These are phyloP conservation scores for Neomorphus geoffroyi DNA, from an alignment of 2,797 vertebrate species.

Conservation along the genomic window DNA sequence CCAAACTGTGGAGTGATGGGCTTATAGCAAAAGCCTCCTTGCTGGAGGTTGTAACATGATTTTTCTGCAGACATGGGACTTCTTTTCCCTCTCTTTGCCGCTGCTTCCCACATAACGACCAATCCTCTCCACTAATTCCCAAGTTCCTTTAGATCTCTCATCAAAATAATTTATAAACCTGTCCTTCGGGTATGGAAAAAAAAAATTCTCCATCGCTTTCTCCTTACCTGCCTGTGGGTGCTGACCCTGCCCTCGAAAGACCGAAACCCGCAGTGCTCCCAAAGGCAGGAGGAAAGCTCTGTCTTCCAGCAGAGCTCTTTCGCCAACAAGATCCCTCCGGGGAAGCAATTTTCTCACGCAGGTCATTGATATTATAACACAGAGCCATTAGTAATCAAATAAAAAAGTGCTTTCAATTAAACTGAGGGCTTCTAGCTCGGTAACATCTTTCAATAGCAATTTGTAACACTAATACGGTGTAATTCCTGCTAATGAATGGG, in stretches of 20 bases:
- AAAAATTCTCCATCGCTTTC: not conserved
- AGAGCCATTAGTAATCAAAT: not conserved
- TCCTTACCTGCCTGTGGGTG: not conserved
- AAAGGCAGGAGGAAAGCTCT: not conserved
- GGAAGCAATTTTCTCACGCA: not conserved
- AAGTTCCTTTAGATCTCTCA: not conserved
- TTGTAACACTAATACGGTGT: not conserved
- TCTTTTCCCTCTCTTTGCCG: not conserved
- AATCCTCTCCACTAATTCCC: not conserved
- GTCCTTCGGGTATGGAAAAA: not conserved
- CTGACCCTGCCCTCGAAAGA: not conserved
- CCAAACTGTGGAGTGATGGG: not conserved
- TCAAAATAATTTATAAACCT: not conserved
- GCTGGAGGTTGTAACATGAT: not conserved
- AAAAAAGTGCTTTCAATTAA: constrained; percentile 19
- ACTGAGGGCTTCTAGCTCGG: not conserved
- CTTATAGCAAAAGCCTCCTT: not conserved
- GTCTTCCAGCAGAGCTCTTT: not conserved
- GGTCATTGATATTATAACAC: constrained; percentile 5
- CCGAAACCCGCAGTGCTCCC: not conserved
- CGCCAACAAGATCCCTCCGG: not conserved
- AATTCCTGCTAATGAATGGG: constrained; percentile 25
- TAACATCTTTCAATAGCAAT: constrained; percentile 7
- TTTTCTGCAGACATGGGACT: not conserved
- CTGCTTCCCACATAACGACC: accelerated